phyloP scores from a whole-genome alignment of 2,888 invertebrate genomes.

The Hirtodrosophila histrioides region DNA sequence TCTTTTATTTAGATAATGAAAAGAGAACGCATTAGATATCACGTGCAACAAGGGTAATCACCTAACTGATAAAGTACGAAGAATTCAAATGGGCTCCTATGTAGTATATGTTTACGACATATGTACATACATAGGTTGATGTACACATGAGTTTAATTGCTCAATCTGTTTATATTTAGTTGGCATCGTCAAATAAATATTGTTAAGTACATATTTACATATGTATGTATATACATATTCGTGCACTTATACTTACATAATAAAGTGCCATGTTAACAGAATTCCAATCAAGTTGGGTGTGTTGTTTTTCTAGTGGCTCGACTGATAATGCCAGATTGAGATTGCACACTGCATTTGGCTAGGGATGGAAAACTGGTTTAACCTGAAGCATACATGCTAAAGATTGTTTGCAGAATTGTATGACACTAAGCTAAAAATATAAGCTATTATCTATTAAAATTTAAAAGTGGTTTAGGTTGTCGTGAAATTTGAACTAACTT shows the following conservation, averaged over 20 bases:
- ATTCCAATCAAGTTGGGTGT: constrained; percentile 30
- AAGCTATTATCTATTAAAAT: neutral
- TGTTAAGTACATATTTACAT: neutral
- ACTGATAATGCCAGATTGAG: constrained; percentile 29
- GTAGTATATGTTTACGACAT: too few relatives aligned
- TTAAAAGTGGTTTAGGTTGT: neutral
- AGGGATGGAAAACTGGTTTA: constrained; percentile 15
- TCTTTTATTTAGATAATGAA: too few relatives aligned
- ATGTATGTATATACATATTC: neutral
- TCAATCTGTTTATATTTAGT: too few relatives aligned
- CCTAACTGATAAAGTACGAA: neutral
- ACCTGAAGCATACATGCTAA: neutral
- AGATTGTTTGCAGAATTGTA: too few relatives aligned
- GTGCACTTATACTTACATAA: neutral
- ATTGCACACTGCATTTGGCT: constrained; percentile 11
- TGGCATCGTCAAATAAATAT: constrained; percentile 2
- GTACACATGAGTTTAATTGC: neutral
- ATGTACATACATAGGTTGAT: too few relatives aligned
- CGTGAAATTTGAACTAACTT: too few relatives aligned
- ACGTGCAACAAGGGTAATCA: neutral
- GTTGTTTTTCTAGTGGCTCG: constrained; percentile 26
- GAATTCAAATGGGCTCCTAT: neutral
- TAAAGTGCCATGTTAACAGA: constrained; percentile 6
- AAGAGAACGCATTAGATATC: neutral
- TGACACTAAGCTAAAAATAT: too few relatives aligned